Conservation (phyloP, 2,888 invertebrate genomes). For the Xylophagus ater region DNA sequence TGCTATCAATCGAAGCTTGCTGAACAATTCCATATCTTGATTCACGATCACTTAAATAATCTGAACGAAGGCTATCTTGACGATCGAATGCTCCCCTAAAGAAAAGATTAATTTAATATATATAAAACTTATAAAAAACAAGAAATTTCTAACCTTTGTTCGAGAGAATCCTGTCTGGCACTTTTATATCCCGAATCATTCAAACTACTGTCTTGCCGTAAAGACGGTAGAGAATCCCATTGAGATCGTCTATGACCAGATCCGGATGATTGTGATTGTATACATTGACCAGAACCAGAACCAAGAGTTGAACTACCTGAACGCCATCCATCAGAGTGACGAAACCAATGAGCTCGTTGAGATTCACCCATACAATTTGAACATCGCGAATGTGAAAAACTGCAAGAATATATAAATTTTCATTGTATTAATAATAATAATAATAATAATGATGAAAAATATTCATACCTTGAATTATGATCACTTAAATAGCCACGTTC, state of each 20-base stretch:
- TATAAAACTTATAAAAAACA: constrained; percentile 4
- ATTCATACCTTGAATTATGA: constrained; percentile 60
- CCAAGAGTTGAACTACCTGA: constrained; percentile 61
- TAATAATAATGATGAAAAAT: too few species aligned
- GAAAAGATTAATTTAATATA: constrained; percentile 2
- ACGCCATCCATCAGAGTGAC: constrained; percentile 81
- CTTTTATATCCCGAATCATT: constrained; percentile 82
- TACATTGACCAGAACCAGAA: constrained; percentile 45
- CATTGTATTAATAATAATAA: too few species aligned
- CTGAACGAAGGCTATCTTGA: constrained; percentile 79
- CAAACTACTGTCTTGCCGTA: constrained; percentile 74
- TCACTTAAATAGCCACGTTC: constrained; percentile 68
- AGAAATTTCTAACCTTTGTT: constrained; percentile 54
- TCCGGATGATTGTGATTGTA: constrained; percentile 38
- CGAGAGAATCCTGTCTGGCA: constrained; percentile 74
- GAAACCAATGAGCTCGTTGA: constrained; percentile 79
- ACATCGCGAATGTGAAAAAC: constrained; percentile 56
- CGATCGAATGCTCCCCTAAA: constrained; percentile 73
- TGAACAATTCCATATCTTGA: constrained; percentile 82
- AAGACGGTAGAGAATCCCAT: constrained; percentile 78
- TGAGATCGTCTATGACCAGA: constrained; percentile 60
- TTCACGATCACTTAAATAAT: constrained; percentile 83
- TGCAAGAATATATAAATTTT: constrained; percentile 20
- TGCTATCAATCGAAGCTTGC: constrained; percentile 88
- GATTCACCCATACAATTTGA: constrained; percentile 85